Evolutionary conservation across 2,888 invertebrate genomes (phyloP).

Genomic region (Gandaritis pyraliata): DNA sequence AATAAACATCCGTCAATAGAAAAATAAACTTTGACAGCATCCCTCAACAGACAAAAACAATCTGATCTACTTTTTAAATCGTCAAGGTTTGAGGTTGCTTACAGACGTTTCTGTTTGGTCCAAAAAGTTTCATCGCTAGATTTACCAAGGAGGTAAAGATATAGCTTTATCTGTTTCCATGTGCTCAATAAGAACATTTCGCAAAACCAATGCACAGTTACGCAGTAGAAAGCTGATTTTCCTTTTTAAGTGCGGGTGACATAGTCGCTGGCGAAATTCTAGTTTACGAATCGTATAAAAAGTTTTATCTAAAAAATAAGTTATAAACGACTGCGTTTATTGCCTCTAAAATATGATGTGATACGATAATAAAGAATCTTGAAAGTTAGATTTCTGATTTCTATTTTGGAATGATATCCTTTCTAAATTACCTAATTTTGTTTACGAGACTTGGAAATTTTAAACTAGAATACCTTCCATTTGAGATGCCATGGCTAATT

Average conservation of each 20-base stretch:
- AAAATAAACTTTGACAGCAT: slow-evolving; percentile 10
- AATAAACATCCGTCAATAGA: slow-evolving; percentile 5
- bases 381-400: slow-evolving; percentile 8
- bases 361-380: neutral
- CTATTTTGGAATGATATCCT: slow-evolving; percentile 9
- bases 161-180: slow-evolving; percentile 11
- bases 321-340: neutral
- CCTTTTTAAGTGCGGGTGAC: slow-evolving; percentile 47
- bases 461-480: neutral
- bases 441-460: neutral
- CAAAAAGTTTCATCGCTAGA: neutral
- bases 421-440: slow-evolving; percentile 8
- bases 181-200: slow-evolving; percentile 45
- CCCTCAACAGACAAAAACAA: neutral
- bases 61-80: no score
- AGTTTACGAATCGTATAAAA: neutral
- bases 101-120: neutral
- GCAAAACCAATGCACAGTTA: slow-evolving; percentile 43
- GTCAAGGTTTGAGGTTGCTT: neutral
- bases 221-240: slow-evolving; percentile 54
- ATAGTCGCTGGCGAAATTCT: slow-evolving; percentile 29
- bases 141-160: no score
- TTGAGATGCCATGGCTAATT: neutral
- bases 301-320: neutral
- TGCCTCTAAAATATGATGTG: neutral